Conservation (phyloP, 2,113 vertebrate species). For the Salvelinus alpinus region DNA sequence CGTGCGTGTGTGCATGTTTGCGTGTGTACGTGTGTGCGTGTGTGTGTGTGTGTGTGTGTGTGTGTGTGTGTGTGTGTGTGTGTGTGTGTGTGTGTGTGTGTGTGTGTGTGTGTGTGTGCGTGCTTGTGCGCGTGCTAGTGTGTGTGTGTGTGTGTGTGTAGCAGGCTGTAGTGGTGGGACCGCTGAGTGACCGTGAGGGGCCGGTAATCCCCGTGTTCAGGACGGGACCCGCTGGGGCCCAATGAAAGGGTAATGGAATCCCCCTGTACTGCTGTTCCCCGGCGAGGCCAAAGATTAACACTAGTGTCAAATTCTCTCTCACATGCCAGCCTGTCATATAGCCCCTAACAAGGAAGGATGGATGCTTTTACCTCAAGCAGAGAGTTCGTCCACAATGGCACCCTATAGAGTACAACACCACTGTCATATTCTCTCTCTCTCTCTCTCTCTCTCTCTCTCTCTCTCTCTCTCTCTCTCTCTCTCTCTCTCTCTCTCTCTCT, state of each 20-base stretch:
- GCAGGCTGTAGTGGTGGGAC: constrained; percentile 7
- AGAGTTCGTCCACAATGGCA: background rate
- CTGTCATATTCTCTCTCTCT: constrained; percentile 83
- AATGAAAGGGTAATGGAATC: constrained; percentile 91
- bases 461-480: no score
- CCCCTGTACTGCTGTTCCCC: constrained; percentile 83
- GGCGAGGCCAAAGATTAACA: constrained; percentile 87
- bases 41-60: accelerated
- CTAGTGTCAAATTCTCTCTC: constrained; percentile 87
- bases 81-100: no score
- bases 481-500: no score
- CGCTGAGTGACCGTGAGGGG: constrained; percentile 61
- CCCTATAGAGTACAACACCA: constrained; percentile 61
- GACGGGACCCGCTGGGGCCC: constrained; percentile 70
- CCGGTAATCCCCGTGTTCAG: constrained; percentile 64
- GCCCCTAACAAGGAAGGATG: constrained; percentile 43
- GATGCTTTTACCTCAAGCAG: background rate
- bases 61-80: no score
- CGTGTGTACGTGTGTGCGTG: no score
- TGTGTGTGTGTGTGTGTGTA: no score
- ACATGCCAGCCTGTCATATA: constrained; percentile 73
- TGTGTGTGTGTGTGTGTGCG: no score
- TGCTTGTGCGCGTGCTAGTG: no score
- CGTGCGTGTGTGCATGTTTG: no score
- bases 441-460: no score